phyloP scores from a whole-genome alignment of 1,140 invertebrate species.

The Rhagoletis zephyria region DNA sequence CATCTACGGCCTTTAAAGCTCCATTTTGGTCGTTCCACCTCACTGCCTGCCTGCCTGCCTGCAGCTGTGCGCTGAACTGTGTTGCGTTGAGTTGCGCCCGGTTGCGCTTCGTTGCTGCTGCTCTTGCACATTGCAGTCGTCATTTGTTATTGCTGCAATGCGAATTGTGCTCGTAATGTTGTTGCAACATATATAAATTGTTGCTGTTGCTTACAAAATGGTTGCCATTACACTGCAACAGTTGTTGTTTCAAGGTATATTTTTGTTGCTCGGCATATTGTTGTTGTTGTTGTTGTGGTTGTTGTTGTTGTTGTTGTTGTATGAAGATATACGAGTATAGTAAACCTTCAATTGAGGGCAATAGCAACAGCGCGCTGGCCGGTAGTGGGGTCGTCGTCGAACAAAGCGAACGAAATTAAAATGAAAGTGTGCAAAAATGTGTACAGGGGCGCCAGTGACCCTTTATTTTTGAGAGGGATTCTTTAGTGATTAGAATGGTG shows the following conservation, averaged over 20 bases:
- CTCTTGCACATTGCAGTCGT: constrained; percentile 50
- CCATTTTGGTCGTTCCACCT: not conserved
- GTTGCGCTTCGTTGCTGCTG: constrained; percentile 41
- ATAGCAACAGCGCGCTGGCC: not conserved
- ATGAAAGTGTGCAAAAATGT: not conserved
- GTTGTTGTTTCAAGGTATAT: not conserved
- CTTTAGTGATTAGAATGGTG: too few species aligned
- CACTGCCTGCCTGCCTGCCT: not conserved
- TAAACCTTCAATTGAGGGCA: constrained; percentile 25
- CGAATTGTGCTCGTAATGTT: constrained; percentile 9
- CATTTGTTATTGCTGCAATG: constrained; percentile 46
- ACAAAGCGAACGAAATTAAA: constrained; percentile 15
- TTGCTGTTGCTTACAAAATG: constrained; percentile 48
- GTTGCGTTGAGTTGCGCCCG: not conserved
- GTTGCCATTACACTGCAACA: constrained; percentile 24
- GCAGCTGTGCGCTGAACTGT: constrained; percentile 19
- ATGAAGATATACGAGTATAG: not conserved
- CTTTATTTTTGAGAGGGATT: too few species aligned
- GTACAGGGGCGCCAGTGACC: too few species aligned
- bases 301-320: not conserved
- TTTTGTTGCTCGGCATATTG: too few species aligned
- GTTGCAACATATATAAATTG: constrained; percentile 39
- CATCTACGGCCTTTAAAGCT: not conserved
- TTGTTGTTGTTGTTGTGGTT: too few species aligned
- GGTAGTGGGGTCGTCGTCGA: not conserved